Evolutionary conservation across 2,888 invertebrate genomes (phyloP).

Genomic region (Pyrocoelia pectoralis): DNA sequence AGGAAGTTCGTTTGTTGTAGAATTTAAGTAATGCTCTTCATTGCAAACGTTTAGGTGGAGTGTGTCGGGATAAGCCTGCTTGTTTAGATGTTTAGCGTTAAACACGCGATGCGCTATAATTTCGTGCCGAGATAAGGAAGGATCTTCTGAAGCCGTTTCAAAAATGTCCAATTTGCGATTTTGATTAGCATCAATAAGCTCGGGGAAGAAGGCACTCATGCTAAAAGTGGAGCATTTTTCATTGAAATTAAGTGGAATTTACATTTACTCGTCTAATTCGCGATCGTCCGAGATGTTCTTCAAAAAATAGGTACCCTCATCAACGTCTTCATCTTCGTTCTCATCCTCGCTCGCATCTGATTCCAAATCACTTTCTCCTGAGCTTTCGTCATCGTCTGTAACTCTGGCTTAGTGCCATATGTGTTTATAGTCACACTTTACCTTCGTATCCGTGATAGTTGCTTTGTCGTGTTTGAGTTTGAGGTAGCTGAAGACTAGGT

Average conservation of each 20-base stretch:
- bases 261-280: slow-evolving; percentile 7
- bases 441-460: slow-evolving; percentile 10
- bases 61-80: slow-evolving; percentile 39
- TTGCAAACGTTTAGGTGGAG: slow-evolving; percentile 33
- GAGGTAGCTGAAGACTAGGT: slow-evolving; percentile 27
- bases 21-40: slow-evolving; percentile 30
- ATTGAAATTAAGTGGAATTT: not conserved
- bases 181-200: not conserved
- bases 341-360: slow-evolving; percentile 43
- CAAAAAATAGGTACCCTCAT: not conserved
- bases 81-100: slow-evolving; percentile 30
- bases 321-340: slow-evolving; percentile 29
- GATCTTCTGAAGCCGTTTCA: not conserved
- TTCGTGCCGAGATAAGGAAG: not conserved
- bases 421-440: slow-evolving; percentile 28
- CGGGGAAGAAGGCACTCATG: not conserved
- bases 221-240: not conserved
- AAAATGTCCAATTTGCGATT: not conserved
- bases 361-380: slow-evolving; percentile 25
- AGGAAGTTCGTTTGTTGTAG: slow-evolving; percentile 30
- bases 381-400: slow-evolving; percentile 15
- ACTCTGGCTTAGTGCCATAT: slow-evolving; percentile 18
- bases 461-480: slow-evolving; percentile 30
- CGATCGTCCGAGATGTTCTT: slow-evolving; percentile 38
- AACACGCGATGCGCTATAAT: slow-evolving; percentile 26